Base-by-base conservation (phyloP, 2,113 vertebrate genomes). In the Fregata magnificens region DNA sequence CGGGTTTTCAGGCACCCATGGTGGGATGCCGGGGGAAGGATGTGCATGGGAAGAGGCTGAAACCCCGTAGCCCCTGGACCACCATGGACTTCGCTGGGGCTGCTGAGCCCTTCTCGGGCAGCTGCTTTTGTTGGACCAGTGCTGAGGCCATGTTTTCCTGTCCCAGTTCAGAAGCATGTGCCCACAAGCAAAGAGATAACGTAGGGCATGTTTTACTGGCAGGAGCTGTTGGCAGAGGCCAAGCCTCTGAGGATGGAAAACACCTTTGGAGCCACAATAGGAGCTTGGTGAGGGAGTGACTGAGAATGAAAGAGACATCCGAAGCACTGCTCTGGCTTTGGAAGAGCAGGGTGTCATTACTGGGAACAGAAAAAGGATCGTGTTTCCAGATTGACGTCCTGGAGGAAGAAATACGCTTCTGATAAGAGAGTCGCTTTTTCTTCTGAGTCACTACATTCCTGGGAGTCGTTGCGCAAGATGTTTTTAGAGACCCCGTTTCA, bases 401-500 rank as follows among this genome's bases (percentile, higher is more conserved):
- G 49, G 8, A 95, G 77, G 84, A 96, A 97, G 81, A 94, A 97
- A 80, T 36, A 61, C 0, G 0, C 18, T 91, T 70, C 94, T 91
- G 97, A 95, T 97, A 97, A 97, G 86, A 77, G 56, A 92, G 88
- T 53, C 0, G 1, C 83, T 56, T 91, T 90, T 97, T 88, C 56
- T 91, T 92, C 91, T 97, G 95, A 97, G 94, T 97, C 94, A 95
- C 78, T 81, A 16, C 96, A 96, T 97, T 96, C 96, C 95, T 83
- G 52, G 67, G 21, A 88, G 71, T 25, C 14, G 13, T 96, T 97
- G 88, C 0, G 1, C 72, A 97, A 96, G 86, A 29, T 92, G 91
- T 95, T 96, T 95, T 95, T 29, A 66, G 82, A 92, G 92, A 91
- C 70, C 72, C 65, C 34, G 29, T 86, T 80, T 56, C 71, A 77